A percentile compares a stretch with the other conserved stretches of the same genome.
phyloP scores from a whole-genome alignment of 1,140 invertebrate genomes.

The Drosophila nigrodunni region DNA sequence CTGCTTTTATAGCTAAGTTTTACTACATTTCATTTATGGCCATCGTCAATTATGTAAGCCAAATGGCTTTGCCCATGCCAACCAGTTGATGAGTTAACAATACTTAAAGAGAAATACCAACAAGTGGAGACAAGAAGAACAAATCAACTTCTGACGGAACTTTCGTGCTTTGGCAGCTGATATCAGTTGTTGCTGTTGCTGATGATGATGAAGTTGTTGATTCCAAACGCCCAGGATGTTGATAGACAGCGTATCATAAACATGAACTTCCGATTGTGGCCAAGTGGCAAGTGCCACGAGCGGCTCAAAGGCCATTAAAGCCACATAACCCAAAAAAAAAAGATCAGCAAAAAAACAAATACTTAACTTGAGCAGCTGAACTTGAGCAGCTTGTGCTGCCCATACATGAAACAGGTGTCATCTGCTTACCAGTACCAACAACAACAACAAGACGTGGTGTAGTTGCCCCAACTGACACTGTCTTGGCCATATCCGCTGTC shows the following conservation, averaged over 20 bases:
- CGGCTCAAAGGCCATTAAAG: constrained; percentile 39
- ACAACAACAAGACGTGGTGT: constrained; percentile 24
- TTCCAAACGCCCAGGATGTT: constrained; percentile 17
- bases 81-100: not conserved
- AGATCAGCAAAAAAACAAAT: constrained; percentile 19
- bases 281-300: constrained; percentile 70
- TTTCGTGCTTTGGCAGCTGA: constrained; percentile 56
- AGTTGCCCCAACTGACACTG: constrained; percentile 13
- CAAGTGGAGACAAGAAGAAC: not conserved
- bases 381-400: constrained; percentile 57
- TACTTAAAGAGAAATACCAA: not conserved
- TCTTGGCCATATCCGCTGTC: constrained; percentile 65
- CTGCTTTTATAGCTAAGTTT: not conserved
- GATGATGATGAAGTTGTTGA: constrained; percentile 3
- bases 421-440: constrained; percentile 10
- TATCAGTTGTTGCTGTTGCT: not conserved
- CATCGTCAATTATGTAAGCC: not conserved
- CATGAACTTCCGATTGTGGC: constrained; percentile 73
- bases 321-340: constrained; percentile 20
- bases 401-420: constrained; percentile 58
- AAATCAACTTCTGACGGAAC: constrained; percentile 4
- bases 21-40: not conserved
- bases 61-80: not conserved
- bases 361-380: constrained; percentile 61
- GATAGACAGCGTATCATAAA: constrained; percentile 64